phyloP scores from a whole-genome alignment of 2,888 invertebrate genomes.

The Eupithecia insigniata region DNA sequence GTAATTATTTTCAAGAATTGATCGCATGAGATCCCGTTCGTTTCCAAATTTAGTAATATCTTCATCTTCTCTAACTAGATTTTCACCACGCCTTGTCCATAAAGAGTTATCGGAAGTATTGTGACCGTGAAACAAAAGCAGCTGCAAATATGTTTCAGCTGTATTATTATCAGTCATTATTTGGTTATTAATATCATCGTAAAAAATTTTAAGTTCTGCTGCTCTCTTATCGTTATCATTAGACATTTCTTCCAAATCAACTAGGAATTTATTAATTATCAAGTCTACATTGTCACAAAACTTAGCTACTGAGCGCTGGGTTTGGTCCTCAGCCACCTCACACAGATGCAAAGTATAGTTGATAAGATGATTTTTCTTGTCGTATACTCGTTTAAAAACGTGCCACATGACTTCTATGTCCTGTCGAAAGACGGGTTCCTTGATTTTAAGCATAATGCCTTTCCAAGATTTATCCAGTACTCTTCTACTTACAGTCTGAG shows the following conservation, averaged over 20 bases:
- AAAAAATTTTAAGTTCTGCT: slow-evolving; percentile 55
- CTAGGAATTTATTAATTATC: slow-evolving; percentile 80
- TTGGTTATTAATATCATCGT: slow-evolving; percentile 56
- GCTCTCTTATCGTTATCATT: slow-evolving; percentile 64
- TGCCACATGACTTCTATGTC: slow-evolving; percentile 76
- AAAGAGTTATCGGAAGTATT: slow-evolving; percentile 65
- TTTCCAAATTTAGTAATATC: slow-evolving; percentile 64
- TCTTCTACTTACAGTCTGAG: slow-evolving; percentile 61
- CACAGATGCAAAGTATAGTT: slow-evolving; percentile 82
- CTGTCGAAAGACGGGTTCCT: slow-evolving; percentile 71
- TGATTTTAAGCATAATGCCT: slow-evolving; percentile 71
- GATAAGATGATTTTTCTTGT: slow-evolving; percentile 86
- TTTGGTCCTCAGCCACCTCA: slow-evolving; percentile 86
- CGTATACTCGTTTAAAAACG: slow-evolving; percentile 80
- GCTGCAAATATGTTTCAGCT: slow-evolving; percentile 75
- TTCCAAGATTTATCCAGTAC: slow-evolving; percentile 67
- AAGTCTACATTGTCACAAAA: slow-evolving; percentile 86
- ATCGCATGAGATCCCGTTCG: slow-evolving; percentile 69
- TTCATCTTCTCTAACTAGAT: slow-evolving; percentile 76
- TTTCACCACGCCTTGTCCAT: slow-evolving; percentile 75
- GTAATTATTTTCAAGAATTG: slow-evolving; percentile 69
- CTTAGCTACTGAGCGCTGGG: slow-evolving; percentile 85
- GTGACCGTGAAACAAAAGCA: slow-evolving; percentile 68
- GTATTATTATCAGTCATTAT: slow-evolving; percentile 64
- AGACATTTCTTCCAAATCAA: slow-evolving; percentile 65